These are phyloP conservation scores for Cheilosia soror DNA, from an alignment of 2,888 invertebrate species.

Conservation along the genomic window DNA sequence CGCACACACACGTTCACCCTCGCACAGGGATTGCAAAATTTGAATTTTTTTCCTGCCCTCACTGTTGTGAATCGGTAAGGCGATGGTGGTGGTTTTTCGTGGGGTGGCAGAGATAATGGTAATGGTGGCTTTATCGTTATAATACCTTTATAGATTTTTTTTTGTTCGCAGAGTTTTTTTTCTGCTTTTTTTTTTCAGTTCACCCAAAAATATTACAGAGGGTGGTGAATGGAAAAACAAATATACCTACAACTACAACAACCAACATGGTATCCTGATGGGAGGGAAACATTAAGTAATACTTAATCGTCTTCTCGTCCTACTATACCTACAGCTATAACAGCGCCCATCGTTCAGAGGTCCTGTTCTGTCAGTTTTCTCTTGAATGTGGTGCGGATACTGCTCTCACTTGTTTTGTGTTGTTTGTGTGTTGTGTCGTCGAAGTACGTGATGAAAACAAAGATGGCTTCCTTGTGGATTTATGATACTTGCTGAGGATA, in stretches of 20 bases:
- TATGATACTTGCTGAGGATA: constrained; percentile 67
- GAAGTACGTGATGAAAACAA: constrained; percentile 72
- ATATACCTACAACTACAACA: constrained; percentile 49
- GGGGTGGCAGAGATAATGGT: constrained; percentile 74
- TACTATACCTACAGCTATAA: neutral
- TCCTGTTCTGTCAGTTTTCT: constrained; percentile 36
- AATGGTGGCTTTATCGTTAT: constrained; percentile 75
- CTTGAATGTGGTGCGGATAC: constrained; percentile 21
- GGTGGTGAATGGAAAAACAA: constrained; percentile 57
- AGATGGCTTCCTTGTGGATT: constrained; percentile 75
- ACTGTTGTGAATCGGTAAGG: neutral
- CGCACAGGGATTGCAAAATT: constrained; percentile 33
- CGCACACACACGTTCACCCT: constrained; percentile 63
- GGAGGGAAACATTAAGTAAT: constrained; percentile 72
- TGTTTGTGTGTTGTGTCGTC: constrained; percentile 59
- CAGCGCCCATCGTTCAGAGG: neutral
- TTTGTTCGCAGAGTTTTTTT: constrained; percentile 5
- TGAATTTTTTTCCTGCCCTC: constrained; percentile 17
- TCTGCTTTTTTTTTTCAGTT: constrained; percentile 32
- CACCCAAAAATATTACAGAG: constrained; percentile 31
- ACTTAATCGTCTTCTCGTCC: constrained; percentile 69
- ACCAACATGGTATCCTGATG: constrained; percentile 65
- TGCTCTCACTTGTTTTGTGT: constrained; percentile 38
- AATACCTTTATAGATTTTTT: constrained; percentile 76
- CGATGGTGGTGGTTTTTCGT: constrained; percentile 25